A percentile compares a stretch with the other conserved stretches of the same genome.
These are phyloP conservation scores for Echinometra lucunter DNA, from an alignment of 53 echinoderm and acorn worm genomes.

Conservation along the genomic window DNA sequence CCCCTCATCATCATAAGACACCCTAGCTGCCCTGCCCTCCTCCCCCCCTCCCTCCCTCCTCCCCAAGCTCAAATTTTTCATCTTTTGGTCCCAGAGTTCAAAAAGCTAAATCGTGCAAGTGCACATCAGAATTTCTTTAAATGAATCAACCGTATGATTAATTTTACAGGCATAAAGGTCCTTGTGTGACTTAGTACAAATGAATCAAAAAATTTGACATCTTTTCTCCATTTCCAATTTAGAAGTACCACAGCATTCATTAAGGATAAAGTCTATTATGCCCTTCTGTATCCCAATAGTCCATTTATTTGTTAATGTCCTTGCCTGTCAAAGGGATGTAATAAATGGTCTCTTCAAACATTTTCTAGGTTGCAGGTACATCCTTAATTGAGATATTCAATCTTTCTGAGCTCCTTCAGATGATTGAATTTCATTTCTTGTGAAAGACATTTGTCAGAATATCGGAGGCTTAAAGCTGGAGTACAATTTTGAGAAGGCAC, in stretches of 20 bases:
- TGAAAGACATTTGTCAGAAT: not conserved
- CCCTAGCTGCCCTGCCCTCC: no score
- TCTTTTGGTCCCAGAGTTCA: not conserved
- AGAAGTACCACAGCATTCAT: not conserved
- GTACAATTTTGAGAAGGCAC: not conserved
- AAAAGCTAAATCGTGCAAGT: not conserved
- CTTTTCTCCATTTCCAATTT: not conserved
- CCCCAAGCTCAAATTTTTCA: not conserved
- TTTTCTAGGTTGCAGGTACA: not conserved
- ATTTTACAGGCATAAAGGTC: not conserved
- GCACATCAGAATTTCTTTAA: not conserved
- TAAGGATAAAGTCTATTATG: not conserved
- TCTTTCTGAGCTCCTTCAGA: not conserved
- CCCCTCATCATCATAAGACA: no score
- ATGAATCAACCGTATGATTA: not conserved
- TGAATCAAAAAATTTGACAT: not conserved
- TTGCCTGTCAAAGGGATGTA: not conserved
- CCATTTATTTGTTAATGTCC: not conserved
- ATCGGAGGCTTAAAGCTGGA: not conserved
- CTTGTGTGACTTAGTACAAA: not conserved
- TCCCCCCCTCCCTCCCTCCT: not conserved
- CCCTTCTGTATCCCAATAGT: not conserved
- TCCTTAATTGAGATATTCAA: not conserved
- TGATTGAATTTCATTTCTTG: not conserved
- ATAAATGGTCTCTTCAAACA: not conserved